phyloP scores from a whole-genome alignment of 1,140 invertebrate genomes.

The Ylistrum balloti region DNA sequence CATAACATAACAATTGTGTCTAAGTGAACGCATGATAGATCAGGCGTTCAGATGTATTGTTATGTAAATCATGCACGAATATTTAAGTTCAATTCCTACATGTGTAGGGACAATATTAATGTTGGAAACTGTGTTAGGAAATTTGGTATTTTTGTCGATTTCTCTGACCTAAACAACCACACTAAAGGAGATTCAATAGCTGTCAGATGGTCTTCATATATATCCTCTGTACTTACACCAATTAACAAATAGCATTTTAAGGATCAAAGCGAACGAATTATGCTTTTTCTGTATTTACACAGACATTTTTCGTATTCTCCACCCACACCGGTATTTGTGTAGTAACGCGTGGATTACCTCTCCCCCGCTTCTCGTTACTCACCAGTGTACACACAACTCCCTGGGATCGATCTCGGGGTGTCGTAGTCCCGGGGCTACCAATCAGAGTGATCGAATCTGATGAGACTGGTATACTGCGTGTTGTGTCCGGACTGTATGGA shows the following conservation, averaged over 20 bases:
- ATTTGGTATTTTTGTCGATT: too few relatives aligned
- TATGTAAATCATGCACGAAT: too few relatives aligned
- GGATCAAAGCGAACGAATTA: not conserved
- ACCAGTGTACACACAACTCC: not conserved
- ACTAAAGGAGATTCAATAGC: too few relatives aligned
- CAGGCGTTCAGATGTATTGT: too few relatives aligned
- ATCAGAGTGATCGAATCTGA: not conserved
- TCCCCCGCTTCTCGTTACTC: not conserved
- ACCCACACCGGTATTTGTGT: constrained; percentile 30
- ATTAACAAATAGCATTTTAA: constrained; percentile 2
- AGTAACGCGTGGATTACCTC: not conserved
- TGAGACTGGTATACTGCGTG: not conserved
- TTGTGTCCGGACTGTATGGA: not conserved
- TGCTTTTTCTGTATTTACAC: not conserved
- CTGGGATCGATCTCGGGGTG: not conserved
- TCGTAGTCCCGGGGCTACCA: not conserved
- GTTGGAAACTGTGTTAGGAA: too few relatives aligned
- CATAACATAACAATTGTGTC: too few relatives aligned
- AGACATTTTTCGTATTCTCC: not conserved
- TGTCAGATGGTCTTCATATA: too few relatives aligned
- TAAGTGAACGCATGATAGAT: too few relatives aligned
- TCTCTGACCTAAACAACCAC: not conserved
- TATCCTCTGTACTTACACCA: not conserved
- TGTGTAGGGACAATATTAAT: too few relatives aligned
- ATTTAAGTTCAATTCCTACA: too few relatives aligned